These are phyloP conservation scores for Danaus plexippus DNA, from an alignment of 1,140 invertebrate genomes.

Conservation along the genomic window DNA sequence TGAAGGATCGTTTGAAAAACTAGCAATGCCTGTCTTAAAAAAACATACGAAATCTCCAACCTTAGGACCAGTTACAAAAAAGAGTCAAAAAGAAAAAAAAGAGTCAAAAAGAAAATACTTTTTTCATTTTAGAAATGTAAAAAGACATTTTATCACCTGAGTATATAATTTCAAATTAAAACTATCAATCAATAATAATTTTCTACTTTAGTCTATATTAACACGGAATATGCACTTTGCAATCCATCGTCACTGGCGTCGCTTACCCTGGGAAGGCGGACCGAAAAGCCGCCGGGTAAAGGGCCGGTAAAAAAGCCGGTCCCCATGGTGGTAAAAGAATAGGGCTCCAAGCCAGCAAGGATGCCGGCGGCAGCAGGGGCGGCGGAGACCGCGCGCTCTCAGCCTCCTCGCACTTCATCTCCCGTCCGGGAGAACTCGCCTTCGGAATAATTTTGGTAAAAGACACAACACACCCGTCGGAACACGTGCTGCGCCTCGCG, in stretches of 20 bases:
- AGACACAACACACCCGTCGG: conserved; percentile 32
- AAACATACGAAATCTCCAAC: background rate
- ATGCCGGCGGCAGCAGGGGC: conserved; percentile 66
- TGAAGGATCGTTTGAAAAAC: conserved; percentile 1
- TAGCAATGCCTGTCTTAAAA: background rate
- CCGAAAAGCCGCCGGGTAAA: conserved; percentile 73
- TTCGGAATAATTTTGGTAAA: conserved; percentile 65
- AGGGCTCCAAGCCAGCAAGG: conserved; percentile 73
- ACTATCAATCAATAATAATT: background rate
- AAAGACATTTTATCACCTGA: background rate
- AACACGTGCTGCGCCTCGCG: conserved; percentile 61
- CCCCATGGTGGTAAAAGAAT: conserved; percentile 73
- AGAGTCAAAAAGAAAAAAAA: background rate
- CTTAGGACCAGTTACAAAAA: background rate
- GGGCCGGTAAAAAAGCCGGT: conserved; percentile 70
- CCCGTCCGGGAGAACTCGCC: conserved; percentile 60
- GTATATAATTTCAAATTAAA: background rate
- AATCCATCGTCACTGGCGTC: conserved; percentile 3
- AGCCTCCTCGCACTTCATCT: conserved; percentile 66
- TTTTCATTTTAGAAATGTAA: background rate
- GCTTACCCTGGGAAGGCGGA: conserved; percentile 74
- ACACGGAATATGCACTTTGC: too few relatives aligned
- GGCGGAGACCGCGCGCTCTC: conserved; percentile 65
- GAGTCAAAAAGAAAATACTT: background rate
- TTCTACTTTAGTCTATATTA: conserved; percentile 1